Evolutionary conservation across 1,140 invertebrate species (phyloP), one percentile per base, ranked within the genome.

Genomic region (Drosophila pseudoobscura): DNA sequence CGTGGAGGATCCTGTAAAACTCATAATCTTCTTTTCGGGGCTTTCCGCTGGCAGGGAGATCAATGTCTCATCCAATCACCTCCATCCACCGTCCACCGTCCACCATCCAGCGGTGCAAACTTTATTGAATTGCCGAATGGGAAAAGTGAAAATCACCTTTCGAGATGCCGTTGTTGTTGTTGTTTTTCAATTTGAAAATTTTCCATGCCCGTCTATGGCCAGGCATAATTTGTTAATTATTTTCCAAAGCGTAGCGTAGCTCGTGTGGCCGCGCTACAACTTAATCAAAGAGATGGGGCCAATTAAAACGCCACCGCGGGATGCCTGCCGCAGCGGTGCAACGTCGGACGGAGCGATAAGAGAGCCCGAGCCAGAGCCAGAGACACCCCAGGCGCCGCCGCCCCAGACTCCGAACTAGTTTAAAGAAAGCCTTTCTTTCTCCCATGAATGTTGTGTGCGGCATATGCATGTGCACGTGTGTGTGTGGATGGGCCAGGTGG

Each of bases 141-240:
- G 57, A 82, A 87, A 88, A 85, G 82, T 87, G 82, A 85, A 87
- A 87, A 87, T 87, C 78, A 57, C 50, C 55, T 53, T 41, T 57
- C 8, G 20, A 51, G 68, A 47, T 72, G 54, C 53, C 2, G 29
- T 31, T 31, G 63, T 41, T 71, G 55, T 73, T 57, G 53, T 52
- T 69, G 61, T 75, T 75, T 75, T 75, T 69, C 69, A 76, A 74
- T 88, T 85, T 88, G 71, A 80, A 64, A 74, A 78, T 88, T 87
- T 88, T 88, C 75, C 78, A 87, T 62, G 64, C 59, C 65, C 65
- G 55, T 70, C 51, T 60, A 65, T 68, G 71, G 78, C 11, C 78
- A 69, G 57, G 71, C 76, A 83, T 88, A 88, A 88, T 88, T 88
- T 88, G 83, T 88, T 88, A 88, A 88, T 88, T 88, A 88, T 88